These are phyloP conservation scores for Sarcophaga carnaria DNA, from an alignment of 2,888 invertebrate genomes.

Conservation along the genomic window DNA sequence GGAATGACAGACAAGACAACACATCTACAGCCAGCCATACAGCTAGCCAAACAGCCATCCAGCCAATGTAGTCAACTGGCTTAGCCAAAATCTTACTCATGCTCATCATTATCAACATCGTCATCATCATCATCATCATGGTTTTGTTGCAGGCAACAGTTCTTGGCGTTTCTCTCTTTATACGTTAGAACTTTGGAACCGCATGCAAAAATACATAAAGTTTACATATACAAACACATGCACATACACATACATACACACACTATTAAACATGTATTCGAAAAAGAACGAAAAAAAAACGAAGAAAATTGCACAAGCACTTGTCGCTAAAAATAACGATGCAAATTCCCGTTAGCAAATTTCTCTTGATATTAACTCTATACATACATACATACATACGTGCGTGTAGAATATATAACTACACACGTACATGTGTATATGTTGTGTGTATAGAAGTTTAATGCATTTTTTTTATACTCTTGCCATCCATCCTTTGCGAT, in stretches of 20 bases:
- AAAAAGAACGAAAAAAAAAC: neutral
- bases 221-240: too few species aligned
- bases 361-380: conserved; percentile 43
- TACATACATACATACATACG: neutral
- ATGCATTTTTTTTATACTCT: conserved; percentile 11
- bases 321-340: conserved; percentile 70
- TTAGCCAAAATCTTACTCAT: conserved; percentile 41
- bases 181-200: neutral
- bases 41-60: conserved; percentile 36
- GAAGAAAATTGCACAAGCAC: conserved; percentile 47
- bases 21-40: conserved; percentile 1
- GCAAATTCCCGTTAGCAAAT: conserved; percentile 70
- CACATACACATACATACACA: neutral
- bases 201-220: neutral
- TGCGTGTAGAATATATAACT: neutral
- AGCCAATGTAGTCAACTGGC: conserved; percentile 49
- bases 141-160: neutral
- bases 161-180: neutral
- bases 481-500: neutral
- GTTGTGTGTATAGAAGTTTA: conserved; percentile 17
- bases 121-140: neutral
- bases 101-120: conserved; percentile 17
- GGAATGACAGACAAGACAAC: conserved; percentile 65
- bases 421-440: neutral
- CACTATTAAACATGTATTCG: neutral